Evolutionary conservation across 1,140 invertebrate genomes (phyloP).

Genomic region (Hyles euphorbiae): DNA sequence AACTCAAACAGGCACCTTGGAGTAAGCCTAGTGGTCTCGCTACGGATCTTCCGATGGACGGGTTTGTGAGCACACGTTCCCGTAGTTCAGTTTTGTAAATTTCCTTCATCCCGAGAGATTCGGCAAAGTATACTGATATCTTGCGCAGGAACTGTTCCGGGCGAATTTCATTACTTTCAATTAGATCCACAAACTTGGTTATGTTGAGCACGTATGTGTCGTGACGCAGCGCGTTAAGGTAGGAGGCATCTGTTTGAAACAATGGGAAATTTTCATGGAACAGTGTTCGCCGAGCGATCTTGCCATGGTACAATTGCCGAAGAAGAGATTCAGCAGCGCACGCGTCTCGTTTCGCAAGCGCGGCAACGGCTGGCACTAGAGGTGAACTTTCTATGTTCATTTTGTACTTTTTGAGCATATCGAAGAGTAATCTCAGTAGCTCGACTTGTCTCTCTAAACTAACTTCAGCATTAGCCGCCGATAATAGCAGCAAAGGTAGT

Average conservation of each 20-base stretch:
- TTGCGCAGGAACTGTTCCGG: conserved; percentile 1
- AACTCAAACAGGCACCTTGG: background rate
- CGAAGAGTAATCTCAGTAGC: background rate
- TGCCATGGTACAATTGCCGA: conserved; percentile 20
- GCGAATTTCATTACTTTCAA: background rate
- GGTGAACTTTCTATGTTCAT: conserved; percentile 5
- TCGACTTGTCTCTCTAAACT: conserved; percentile 7
- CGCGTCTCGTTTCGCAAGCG: conserved; percentile 15
- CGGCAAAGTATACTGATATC: background rate
- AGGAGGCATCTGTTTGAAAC: conserved; percentile 29
- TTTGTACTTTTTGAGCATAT: background rate
- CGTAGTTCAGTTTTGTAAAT: background rate
- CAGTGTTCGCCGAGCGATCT: conserved; percentile 33
- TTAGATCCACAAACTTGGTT: background rate
- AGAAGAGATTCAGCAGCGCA: conserved; percentile 14
- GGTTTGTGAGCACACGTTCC: background rate
- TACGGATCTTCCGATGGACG: background rate
- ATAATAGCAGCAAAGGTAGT: conserved; percentile 23
- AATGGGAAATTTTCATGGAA: conserved; percentile 29
- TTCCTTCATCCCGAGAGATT: background rate
- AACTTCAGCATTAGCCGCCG: background rate
- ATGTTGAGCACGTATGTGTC: background rate
- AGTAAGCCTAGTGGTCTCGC: conserved; percentile 1
- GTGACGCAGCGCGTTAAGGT: conserved; percentile 27
- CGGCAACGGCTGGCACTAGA: conserved; percentile 12